Evolutionary conservation across 2,888 invertebrate species (phyloP).

Genomic region (Agrochola circellaris): DNA sequence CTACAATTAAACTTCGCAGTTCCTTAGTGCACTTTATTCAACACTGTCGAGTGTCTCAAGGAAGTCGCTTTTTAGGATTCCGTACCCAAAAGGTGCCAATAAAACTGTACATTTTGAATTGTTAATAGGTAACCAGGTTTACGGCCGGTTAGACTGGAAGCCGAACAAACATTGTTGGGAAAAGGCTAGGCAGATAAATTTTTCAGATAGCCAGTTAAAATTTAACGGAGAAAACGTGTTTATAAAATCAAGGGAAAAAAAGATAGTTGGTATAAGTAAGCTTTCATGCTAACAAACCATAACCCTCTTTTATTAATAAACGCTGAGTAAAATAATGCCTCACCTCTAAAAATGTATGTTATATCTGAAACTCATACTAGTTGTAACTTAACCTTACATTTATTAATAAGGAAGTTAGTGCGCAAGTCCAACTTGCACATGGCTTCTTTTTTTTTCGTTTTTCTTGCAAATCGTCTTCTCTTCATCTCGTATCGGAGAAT

Average conservation of each 20-base stretch:
- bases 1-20: constrained; percentile 32
- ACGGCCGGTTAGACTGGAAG: too few species aligned
- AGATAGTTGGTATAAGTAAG: background rate
- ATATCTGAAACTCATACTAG: background rate
- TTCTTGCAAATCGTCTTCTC: background rate
- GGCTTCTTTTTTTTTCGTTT: background rate
- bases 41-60: background rate
- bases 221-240: background rate
- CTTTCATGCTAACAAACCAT: background rate
- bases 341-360: background rate
- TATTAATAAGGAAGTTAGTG: background rate
- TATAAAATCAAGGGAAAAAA: background rate
- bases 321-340: background rate
- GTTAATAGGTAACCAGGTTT: background rate
- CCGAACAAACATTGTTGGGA: too few species aligned
- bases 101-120: background rate
- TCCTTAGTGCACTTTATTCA: constrained; percentile 27
- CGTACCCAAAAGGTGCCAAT: background rate
- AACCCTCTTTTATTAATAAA: background rate
- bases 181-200: too few species aligned
- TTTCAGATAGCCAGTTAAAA: too few species aligned
- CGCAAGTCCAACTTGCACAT: background rate
- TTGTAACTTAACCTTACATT: background rate
- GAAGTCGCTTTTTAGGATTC: background rate
- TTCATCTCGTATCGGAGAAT: background rate